Evolutionary conservation across 2,113 vertebrate genomes (phyloP), one percentile per base, ranked within the genome.

Genomic region (Pomatostomus ruficeps): DNA sequence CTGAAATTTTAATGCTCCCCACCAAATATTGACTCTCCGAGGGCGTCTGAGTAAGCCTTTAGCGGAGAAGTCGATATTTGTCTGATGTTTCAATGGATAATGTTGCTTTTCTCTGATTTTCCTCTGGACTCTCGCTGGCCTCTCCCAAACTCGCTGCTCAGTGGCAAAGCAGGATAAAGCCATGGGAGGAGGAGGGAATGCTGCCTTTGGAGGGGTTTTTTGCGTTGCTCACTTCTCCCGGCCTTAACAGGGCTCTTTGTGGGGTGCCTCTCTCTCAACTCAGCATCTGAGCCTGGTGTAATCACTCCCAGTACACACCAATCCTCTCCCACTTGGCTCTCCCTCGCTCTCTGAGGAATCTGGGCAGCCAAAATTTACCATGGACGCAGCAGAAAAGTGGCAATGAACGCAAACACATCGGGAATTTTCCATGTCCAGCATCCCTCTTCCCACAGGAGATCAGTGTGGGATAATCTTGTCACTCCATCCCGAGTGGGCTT

Each of bases 1-100:
- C 95, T 97, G 96, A 95, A 96, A 97, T 91, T 95, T 95, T 97
- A 97, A 97, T 95, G 95, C 80, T 96, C 49, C 65, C 79, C 90
- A 89, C 92, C 88, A 91, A 95, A 92, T 95, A 97, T 94, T 94
- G 95, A 96, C 94, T 93, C 93, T 85, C 25, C 0, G 33, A 89
- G 75, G 93, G 88, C n/a, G 9, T 95, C 94, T 92, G 88, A 96
- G 80, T 74, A 81, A 95, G 83, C 74, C 91, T 57, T 95, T 84
- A 87, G 85, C 6, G 42, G 51, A 59, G 57, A 57, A 57, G 86
- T 97, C 96, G 20, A 96, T 97, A 97, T 51, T 74, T 61, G 89
- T 81, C 95, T 96, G 95, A 82, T 4, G n/a, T 95, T 95, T 95
- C 91, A 63, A 33, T 78, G 85, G 96, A 95, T 97, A 92, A 80